Evolutionary conservation across 2,113 vertebrate species (phyloP), one percentile per base, ranked within the genome.

Genomic region (Brachyhypopomus gauderio): DNA sequence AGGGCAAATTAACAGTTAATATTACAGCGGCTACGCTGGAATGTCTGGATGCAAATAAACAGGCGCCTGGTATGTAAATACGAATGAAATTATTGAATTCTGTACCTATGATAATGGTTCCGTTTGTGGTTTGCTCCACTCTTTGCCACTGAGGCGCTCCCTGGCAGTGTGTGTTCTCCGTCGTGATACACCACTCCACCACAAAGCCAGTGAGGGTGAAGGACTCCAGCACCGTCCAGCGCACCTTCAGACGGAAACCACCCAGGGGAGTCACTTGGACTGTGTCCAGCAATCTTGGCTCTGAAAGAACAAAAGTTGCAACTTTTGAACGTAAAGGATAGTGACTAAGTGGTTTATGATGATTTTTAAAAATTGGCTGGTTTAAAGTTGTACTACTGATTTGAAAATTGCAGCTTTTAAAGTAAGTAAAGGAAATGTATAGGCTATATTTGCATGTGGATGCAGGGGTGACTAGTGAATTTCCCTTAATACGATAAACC

Each of bases 131-230:
- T 11, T 22, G 17, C 2, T 70, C 36, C 34, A 70, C 66, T 70
- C 19, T 70, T 38, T 70, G 34, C 66, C 66, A 70, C 6, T 70
- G 9, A 70, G 36, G 66, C 2, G 22, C 36, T 20, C 20, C 22
- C 38, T 11, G 66, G 19, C 66, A 79, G 4, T 56, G 14, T 2
- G 8, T 2, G 58, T 60, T n/a, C 27, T 59, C 0, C 80, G 66
- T 8, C 72, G 34, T 19, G 27, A 23, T 3, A 23, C 34, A 70
- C 88, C 88, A 88, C 55, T 87, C 86, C 0, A 88, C 41, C 23
- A 86, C 20, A 7, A 77, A 88, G 62, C 58, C 63, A 36, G 72
- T 79, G 36, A 77, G 27, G 1, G 22, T 56, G 48, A 7, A 17
- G 16, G n/a, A 41, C 7, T 70, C 22, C 20, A 41, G 36, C 2